Evolutionary conservation across 2,797 vertebrate genomes (phyloP), one percentile per base, ranked within the genome.

Genomic region (Echeneis naucrates): DNA sequence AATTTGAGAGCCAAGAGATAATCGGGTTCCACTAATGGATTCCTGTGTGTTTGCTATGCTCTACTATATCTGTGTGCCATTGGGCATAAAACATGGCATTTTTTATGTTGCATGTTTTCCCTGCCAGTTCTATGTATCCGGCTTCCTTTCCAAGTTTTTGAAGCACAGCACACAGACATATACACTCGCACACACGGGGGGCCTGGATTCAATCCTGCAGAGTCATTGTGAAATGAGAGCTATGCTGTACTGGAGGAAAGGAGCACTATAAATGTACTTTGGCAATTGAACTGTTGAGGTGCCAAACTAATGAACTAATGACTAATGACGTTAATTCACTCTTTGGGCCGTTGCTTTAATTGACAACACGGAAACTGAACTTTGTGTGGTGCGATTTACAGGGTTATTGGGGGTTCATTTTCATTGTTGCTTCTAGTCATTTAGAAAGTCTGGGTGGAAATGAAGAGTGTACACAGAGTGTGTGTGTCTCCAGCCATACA

Each of bases 11-110:
- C 71, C 77, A 80, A 72, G 76, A 93, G 94, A 94, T 95, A 93
- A 95, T 95, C 93, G 50, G 78, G 90, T 94, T 93, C 90, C 84
- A 80, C 90, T 94, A 94, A 94, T 95, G 92, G 92, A 91, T 93
- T 93, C 87, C 84, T 66, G 78, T 84, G 88, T 75, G 78, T 69
- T 86, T 30, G 68, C 88, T 86, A 54, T 83, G 87, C 87, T 90
- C 83, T 61, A 24, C 82, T 79, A 68, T 83, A 81, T 84, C 75
- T 68, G 58, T 76, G 84, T 82, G 91, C 92, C 90, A 89, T 72
- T 73, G 88, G 91, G 87, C 85, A 93, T 87, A 71, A 88, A 93
- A 90, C 57, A 37, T 68, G 80, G 71, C 57, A 66, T 87, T 92
- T 89, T 76, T 89, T 86, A 75, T 85, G 76, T 72, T 75, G 67